phyloP scores from a whole-genome alignment of 1,140 invertebrate species.

The Gonioctena quinquepunctata region DNA sequence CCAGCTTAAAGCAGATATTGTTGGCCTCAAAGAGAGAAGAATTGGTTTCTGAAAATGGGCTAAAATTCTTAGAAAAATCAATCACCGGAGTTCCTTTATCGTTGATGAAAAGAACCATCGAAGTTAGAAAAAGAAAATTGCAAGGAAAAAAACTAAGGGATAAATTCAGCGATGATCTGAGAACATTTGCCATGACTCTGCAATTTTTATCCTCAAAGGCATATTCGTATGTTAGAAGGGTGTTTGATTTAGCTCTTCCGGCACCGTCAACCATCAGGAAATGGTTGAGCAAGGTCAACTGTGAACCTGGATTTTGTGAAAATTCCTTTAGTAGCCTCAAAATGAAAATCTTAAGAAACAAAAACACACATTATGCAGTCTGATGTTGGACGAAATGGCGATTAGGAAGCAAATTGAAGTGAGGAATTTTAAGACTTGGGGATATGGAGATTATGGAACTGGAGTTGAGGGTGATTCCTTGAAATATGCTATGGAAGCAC shows the following conservation, averaged over 20 bases:
- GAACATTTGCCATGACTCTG: slow-evolving; percentile 29
- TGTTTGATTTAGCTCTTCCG: slow-evolving; percentile 37
- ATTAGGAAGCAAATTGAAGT: slow-evolving; percentile 44
- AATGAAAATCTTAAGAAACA: slow-evolving; percentile 8
- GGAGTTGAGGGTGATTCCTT: slow-evolving; percentile 27
- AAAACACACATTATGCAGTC: slow-evolving; percentile 29
- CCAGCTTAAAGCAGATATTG: not conserved
- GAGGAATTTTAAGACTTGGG: slow-evolving; percentile 29
- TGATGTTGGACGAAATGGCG: slow-evolving; percentile 49
- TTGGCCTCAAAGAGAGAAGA: not conserved
- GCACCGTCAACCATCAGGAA: slow-evolving; percentile 42
- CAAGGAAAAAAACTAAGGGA: not conserved
- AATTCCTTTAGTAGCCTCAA: slow-evolving; percentile 24
- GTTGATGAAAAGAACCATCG: not conserved
- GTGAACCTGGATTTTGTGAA: slow-evolving; percentile 42
- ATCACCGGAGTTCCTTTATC: not conserved
- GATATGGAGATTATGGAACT: slow-evolving; percentile 42
- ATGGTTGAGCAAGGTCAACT: slow-evolving; percentile 45
- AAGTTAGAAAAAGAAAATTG: not conserved
- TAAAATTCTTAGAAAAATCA: not conserved
- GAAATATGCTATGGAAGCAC: slow-evolving; percentile 38
- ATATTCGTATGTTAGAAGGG: slow-evolving; percentile 29
- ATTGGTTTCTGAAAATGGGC: not conserved
- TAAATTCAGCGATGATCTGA: not conserved
- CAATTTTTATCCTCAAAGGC: slow-evolving; percentile 45